These are phyloP conservation scores for Ptychochromis oligacanthus DNA, from an alignment of 2,113 vertebrate species.

Conservation along the genomic window DNA sequence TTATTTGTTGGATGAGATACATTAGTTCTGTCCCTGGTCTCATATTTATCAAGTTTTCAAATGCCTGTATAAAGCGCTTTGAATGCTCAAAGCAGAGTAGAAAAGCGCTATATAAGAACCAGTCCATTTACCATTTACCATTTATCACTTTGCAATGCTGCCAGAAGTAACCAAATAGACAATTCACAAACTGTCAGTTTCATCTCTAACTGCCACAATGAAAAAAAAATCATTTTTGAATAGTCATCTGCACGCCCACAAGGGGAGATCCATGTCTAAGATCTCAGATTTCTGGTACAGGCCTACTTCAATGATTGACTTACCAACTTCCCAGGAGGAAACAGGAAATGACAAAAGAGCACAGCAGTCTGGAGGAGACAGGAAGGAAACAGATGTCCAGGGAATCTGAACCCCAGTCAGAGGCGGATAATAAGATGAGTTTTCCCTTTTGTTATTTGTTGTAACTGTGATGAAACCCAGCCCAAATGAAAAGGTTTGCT, in stretches of 20 bases:
- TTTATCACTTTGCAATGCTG: not conserved
- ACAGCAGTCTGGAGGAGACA: conserved; percentile 19
- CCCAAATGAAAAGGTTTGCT: conserved; percentile 47
- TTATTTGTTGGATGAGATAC: conserved; percentile 1
- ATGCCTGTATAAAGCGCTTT: too few species aligned
- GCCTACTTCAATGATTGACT: conserved; percentile 13
- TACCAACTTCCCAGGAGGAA: conserved; percentile 36
- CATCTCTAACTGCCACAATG: conserved; percentile 10
- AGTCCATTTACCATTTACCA: too few species aligned
- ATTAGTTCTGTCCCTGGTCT: not conserved
- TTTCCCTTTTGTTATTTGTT: conserved; percentile 56
- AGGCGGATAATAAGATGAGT: conserved; percentile 60
- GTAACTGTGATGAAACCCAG: conserved; percentile 66
- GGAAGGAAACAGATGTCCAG: conserved; percentile 50
- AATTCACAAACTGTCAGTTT: conserved; percentile 49
- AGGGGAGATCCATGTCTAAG: conserved; percentile 10
- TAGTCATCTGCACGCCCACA: not conserved
- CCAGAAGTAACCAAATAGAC: conserved; percentile 30
- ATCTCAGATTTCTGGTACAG: conserved; percentile 9
- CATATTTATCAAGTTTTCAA: conserved; percentile 14
- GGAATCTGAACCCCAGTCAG: conserved; percentile 59
- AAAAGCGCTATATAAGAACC: too few species aligned
- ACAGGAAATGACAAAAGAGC: conserved; percentile 57
- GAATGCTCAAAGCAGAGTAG: too few species aligned
- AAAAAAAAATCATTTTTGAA: not conserved